Evolutionary conservation across 53 echinoderm and acorn worm genomes (phyloP).

Genomic region (Holothuria scabra): DNA sequence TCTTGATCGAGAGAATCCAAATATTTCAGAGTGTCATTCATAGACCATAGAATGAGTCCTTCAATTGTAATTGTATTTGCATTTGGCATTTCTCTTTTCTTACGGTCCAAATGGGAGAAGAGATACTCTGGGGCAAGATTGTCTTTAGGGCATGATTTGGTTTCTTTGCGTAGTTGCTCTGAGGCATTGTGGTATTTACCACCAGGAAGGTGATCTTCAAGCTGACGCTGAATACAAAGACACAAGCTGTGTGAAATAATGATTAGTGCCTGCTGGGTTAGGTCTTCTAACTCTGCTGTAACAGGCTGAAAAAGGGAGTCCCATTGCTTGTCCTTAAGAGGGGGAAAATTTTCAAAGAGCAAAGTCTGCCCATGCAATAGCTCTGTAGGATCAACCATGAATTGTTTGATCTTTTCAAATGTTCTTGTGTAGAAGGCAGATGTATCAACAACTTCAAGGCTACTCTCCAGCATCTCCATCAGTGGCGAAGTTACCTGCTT

Average conservation of each 20-base stretch:
- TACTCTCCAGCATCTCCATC: constrained; percentile 60
- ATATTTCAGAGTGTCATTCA: constrained; percentile 27
- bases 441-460: constrained; percentile 44
- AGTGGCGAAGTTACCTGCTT: too few relatives aligned
- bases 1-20: constrained; percentile 19
- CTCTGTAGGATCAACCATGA: constrained; percentile 58
- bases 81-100: constrained; percentile 60
- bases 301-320: constrained; percentile 42
- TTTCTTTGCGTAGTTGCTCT: constrained; percentile 17
- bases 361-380: constrained; percentile 41
- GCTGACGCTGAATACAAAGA: constrained; percentile 56
- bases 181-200: constrained; percentile 47
- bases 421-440: constrained; percentile 44
- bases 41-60: constrained; percentile 46
- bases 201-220: constrained; percentile 59
- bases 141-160: constrained; percentile 51
- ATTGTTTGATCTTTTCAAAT: constrained; percentile 43
- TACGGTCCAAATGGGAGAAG: constrained; percentile 55
- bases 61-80: constrained; percentile 49
- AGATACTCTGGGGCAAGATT: constrained; percentile 58
- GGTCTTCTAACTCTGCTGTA: constrained; percentile 27
- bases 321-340: constrained; percentile 56
- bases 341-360: constrained; percentile 49
- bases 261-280: constrained; percentile 52
- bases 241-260: constrained; percentile 62